These are phyloP conservation scores for Xanthia icteritia DNA, from an alignment of 2,888 invertebrate genomes.

Conservation along the genomic window DNA sequence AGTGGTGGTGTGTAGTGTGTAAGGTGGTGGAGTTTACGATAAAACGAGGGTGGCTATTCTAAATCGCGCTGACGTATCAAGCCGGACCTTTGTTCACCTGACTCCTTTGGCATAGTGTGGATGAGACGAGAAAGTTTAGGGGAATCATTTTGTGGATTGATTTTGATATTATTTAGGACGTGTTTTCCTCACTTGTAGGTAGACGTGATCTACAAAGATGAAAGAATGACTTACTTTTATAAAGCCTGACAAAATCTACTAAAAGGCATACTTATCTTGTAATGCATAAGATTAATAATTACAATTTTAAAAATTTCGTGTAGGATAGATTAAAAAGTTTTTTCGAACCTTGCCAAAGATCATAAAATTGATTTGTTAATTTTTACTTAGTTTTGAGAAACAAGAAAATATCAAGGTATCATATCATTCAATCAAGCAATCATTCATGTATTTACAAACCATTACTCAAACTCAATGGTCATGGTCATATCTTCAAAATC, in stretches of 20 bases:
- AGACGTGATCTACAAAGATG: background rate
- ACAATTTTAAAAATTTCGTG: background rate
- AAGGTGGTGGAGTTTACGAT: constrained; percentile 70
- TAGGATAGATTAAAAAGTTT: too few species aligned
- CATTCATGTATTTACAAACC: background rate
- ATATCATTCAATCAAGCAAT: background rate
- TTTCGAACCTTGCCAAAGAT: background rate
- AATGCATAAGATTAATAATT: background rate
- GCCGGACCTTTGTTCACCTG: constrained; percentile 86
- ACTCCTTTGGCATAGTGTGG: constrained; percentile 77
- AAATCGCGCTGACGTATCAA: constrained; percentile 88
- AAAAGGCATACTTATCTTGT: background rate
- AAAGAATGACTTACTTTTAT: background rate
- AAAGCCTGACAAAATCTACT: background rate
- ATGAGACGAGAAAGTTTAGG: constrained; percentile 64
- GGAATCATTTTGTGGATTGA: background rate
- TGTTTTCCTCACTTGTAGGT: background rate
- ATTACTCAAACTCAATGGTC: background rate
- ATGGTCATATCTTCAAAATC: constrained; percentile 26
- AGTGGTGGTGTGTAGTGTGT: background rate
- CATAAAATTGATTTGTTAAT: background rate
- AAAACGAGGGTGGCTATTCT: constrained; percentile 86
- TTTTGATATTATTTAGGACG: background rate
- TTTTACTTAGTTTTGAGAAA: background rate
- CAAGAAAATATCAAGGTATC: background rate